Evolutionary conservation across 2,797 vertebrate genomes (phyloP).

Genomic region (Coracias cyanogaster): DNA sequence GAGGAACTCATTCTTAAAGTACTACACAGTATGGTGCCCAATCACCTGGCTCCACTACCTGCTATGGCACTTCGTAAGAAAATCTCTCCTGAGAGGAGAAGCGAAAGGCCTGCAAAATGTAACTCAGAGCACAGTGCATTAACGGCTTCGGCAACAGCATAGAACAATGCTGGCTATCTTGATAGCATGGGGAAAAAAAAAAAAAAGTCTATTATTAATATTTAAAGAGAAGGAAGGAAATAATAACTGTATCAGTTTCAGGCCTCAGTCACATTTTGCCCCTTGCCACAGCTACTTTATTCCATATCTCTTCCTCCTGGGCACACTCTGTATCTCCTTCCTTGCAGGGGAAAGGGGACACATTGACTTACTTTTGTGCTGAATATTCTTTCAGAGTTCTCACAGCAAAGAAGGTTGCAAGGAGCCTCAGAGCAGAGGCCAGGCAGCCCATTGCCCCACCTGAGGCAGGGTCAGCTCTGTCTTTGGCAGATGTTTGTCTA

Average conservation of each 20-base stretch:
- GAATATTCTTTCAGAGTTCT: neutral
- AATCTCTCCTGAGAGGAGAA: neutral
- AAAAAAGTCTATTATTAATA: neutral
- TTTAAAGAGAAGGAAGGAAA: conserved; percentile 20
- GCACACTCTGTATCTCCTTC: neutral
- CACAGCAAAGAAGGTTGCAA: neutral
- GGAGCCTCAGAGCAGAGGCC: neutral
- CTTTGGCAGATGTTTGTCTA: neutral
- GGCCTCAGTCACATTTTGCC: neutral
- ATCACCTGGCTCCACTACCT: neutral
- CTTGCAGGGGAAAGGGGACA: neutral
- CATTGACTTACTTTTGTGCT: neutral
- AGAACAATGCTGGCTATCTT: neutral
- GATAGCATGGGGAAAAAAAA: neutral
- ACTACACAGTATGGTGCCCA: neutral
- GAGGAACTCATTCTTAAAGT: neutral
- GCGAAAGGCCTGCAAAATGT: neutral
- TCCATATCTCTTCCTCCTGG: neutral
- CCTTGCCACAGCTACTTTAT: neutral
- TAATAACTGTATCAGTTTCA: neutral
- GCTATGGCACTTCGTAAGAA: neutral
- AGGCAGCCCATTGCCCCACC: neutral
- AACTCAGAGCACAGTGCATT: neutral
- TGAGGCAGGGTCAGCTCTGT: neutral
- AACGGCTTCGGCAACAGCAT: neutral